Base-by-base conservation (phyloP, 2,113 vertebrate genomes). In the Lasiurus borealis region DNA sequence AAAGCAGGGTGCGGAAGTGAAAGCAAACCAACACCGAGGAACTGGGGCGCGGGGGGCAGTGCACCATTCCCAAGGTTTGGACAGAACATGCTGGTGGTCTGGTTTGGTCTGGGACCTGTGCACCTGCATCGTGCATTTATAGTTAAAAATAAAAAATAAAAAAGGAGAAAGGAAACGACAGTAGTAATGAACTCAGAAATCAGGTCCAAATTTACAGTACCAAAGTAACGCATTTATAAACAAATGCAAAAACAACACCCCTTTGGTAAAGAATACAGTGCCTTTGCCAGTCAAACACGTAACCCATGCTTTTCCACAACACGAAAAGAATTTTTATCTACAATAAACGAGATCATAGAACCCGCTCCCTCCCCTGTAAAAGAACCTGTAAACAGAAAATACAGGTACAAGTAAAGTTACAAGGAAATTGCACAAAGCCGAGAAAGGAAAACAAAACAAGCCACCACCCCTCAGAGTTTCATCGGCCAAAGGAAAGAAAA, bases 191-290 rank as follows among this genome's bases (percentile, higher is more conserved):
- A 97, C 29, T 77, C 54, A 40, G 92, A 97, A 98, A 97, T 77
- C 15, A 95, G 88, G 69, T 97, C 94, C 96, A 96, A 97, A 97
- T 91, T 95, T 97, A 97, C 96, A 98, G 98, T 98, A 98, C 97
- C 97, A 97, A 98, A 98, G 97, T 78, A 98, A 98, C 87, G 97
- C 97, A 98, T 98, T 98, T 98, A 97, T 97, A 96, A 98, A 98
- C 88, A 98, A 98, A 98, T 97, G 98, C 96, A 97, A 97, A 98
- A 98, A 94, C 96, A 96, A 97, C 78, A 97, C 95, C 96, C 97
- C 96, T 97, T 98, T 97, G 98, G 97, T 95, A 98, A 40, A 98
- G 95, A 97, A 96, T 88, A 98, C 96, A 97, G 97, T 98, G 98
- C 98, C 98, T 97, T 98, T 96, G 40, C 96, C 97, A 98, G 96